Conservation (phyloP, 30 jellyfish, hydroid and myxozoan genomes). For the Pelagia noctiluca region DNA sequence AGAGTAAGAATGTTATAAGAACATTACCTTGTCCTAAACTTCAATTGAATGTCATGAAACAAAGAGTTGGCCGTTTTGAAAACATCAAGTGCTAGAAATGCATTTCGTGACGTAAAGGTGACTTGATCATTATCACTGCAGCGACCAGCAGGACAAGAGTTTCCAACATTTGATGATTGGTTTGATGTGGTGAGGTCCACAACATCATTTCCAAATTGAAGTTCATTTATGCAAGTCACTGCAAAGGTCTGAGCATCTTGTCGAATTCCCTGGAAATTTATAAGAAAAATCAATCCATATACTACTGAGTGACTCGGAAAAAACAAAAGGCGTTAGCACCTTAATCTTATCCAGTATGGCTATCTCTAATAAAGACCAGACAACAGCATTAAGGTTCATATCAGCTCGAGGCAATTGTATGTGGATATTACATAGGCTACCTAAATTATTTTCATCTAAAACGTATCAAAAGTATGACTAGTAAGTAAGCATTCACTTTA, state of each 20-base stretch:
- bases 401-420: neutral
- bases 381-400: neutral
- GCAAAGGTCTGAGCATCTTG: constrained; percentile 61
- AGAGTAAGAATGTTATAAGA: neutral
- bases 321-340: neutral
- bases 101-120: constrained; percentile 32
- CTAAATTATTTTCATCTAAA: neutral
- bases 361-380: too few relatives aligned
- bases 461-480: too few relatives aligned
- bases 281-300: too few relatives aligned
- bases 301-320: too few relatives aligned
- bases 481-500: too few relatives aligned
- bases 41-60: constrained; percentile 38
- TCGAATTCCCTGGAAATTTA: constrained; percentile 53
- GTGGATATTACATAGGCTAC: neutral
- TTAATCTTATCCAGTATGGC: neutral
- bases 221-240: constrained; percentile 19
- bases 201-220: constrained; percentile 1
- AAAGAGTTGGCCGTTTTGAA: constrained; percentile 29
- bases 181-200: constrained; percentile 28
- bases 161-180: constrained; percentile 35
- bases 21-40: constrained; percentile 62
- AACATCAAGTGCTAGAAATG: constrained; percentile 55
- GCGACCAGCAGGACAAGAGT: constrained; percentile 35
- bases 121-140: constrained; percentile 44